These are phyloP conservation scores for Colaptes auratus DNA, from an alignment of 2,113 vertebrate species.

Conservation along the genomic window DNA sequence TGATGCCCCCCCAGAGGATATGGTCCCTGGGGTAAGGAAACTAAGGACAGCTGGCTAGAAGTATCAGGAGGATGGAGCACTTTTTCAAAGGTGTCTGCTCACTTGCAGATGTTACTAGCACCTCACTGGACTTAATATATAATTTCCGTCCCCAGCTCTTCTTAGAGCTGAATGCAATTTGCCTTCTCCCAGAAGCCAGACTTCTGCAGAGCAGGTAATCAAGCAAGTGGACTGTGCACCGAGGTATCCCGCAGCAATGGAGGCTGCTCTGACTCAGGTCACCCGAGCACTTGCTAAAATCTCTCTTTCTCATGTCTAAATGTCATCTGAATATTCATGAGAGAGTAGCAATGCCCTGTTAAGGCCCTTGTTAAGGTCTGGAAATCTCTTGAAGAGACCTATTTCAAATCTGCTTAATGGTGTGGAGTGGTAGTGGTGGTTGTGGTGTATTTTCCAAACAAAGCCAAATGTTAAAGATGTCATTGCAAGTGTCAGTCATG, in stretches of 20 bases:
- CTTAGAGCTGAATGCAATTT: neutral
- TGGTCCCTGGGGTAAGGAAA: neutral
- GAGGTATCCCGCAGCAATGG: neutral
- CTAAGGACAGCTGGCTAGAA: neutral
- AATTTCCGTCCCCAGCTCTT: neutral
- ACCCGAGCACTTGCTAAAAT: neutral
- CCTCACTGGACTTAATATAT: neutral
- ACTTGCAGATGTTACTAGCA: neutral
- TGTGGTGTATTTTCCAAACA: neutral
- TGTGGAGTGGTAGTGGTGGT: neutral
- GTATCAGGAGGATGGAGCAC: accelerated
- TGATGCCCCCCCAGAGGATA: neutral
- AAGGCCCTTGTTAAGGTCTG: neutral
- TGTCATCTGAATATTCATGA: neutral
- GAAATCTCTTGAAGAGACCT: neutral
- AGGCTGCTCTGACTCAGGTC: neutral
- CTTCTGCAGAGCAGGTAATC: neutral
- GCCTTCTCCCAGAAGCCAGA: neutral
- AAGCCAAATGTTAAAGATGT: neutral
- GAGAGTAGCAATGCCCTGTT: neutral
- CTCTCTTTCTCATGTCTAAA: neutral
- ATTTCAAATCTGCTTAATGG: neutral
- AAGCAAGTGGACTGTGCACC: neutral
- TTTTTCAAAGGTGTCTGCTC: neutral
- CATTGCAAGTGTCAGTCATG: neutral